phyloP scores from a whole-genome alignment of 2,113 vertebrate genomes.

The Calyptomena viridis region DNA sequence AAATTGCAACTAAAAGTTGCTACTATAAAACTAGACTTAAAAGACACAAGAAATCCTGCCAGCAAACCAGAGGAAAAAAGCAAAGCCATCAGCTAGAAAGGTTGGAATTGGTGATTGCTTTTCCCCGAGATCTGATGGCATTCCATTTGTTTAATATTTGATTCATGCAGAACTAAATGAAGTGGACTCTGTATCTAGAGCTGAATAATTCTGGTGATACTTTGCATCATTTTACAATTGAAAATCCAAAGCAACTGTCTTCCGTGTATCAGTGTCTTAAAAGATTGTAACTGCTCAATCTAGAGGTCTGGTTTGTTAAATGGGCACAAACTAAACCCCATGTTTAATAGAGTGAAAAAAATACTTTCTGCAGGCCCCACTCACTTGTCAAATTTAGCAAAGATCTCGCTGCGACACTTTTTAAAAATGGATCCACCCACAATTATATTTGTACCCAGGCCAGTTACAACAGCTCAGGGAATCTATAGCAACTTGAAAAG shows the following conservation, averaged over 20 bases:
- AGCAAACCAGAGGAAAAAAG: background rate
- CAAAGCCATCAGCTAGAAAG: background rate
- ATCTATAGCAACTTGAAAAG: constrained; percentile 25
- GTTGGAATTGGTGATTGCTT: background rate
- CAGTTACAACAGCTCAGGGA: constrained; percentile 28
- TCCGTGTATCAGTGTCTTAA: background rate
- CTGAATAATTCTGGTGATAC: background rate
- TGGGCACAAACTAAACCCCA: background rate
- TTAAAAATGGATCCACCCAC: constrained; percentile 53
- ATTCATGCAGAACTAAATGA: background rate
- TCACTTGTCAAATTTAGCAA: constrained; percentile 37
- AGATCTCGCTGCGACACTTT: background rate
- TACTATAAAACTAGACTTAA: background rate
- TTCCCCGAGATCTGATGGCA: background rate
- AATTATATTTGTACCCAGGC: constrained; percentile 18
- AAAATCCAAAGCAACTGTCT: background rate
- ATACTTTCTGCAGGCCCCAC: constrained; percentile 31
- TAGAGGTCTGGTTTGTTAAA: background rate
- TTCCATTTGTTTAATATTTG: background rate
- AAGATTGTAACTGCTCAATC: background rate
- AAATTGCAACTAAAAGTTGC: background rate
- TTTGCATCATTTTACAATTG: background rate
- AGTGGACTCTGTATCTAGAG: background rate
- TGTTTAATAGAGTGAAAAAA: background rate
- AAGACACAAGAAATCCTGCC: background rate